phyloP scores from a whole-genome alignment of 2,888 invertebrate genomes.

The Ormia ochracea region DNA sequence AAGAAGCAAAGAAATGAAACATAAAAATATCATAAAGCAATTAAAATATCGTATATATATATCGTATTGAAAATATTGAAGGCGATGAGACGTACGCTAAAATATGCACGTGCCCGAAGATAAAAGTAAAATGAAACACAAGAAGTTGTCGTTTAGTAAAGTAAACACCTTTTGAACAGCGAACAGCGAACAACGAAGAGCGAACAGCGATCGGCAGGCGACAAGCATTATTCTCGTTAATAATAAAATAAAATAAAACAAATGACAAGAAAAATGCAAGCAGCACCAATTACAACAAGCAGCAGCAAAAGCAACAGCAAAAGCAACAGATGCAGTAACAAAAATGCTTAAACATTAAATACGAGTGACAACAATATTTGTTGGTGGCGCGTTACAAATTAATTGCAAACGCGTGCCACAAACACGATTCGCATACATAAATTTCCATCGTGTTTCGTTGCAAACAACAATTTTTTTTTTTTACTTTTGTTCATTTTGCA shows the following conservation, averaged over 20 bases:
- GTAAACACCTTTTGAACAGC: conserved; percentile 15
- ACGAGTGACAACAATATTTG: conserved; percentile 59
- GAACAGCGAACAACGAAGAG: too few species aligned
- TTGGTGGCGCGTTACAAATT: conserved; percentile 62
- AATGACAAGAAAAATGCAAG: too few species aligned
- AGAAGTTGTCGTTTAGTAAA: conserved; percentile 10
- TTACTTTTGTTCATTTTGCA: conserved; percentile 5
- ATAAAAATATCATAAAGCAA: too few species aligned
- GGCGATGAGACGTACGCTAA: too few species aligned
- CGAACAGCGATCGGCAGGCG: too few species aligned
- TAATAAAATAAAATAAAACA: too few species aligned
- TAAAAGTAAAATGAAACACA: conserved; percentile 9
- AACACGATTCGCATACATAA: conserved; percentile 62
- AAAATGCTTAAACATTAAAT: conserved; percentile 40
- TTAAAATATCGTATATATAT: too few species aligned
- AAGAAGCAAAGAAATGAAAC: too few species aligned
- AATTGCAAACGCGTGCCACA: conserved; percentile 62
- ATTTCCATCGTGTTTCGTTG: conserved; percentile 32
- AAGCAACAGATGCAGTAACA: neutral
- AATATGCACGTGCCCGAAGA: too few species aligned
- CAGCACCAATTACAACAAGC: too few species aligned
- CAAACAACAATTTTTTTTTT: conserved; percentile 15
- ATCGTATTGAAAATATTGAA: too few species aligned
- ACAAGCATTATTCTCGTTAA: conserved; percentile 11
- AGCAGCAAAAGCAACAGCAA: conserved; percentile 20